phyloP scores from a whole-genome alignment of 2,113 vertebrate species.

The Channa argus region DNA sequence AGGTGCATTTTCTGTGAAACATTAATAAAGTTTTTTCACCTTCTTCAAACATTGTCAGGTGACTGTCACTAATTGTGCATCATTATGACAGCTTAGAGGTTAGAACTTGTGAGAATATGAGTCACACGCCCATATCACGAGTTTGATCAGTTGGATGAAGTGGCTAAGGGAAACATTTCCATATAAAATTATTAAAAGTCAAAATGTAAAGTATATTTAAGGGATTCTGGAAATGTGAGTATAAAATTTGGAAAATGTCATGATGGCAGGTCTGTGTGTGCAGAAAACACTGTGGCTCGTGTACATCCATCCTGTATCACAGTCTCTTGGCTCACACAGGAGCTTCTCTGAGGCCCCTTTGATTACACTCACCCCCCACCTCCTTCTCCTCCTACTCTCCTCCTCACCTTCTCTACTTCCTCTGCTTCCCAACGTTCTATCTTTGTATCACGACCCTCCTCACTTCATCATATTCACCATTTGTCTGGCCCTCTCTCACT shows the following conservation, averaged over 20 bases:
- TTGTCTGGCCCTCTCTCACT: not conserved
- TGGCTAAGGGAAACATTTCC: too few relatives aligned
- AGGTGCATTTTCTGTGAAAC: too few relatives aligned
- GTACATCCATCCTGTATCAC: constrained; percentile 35
- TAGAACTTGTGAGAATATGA: too few relatives aligned
- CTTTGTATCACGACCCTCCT: too few relatives aligned
- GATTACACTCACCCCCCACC: constrained; percentile 57
- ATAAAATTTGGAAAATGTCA: constrained; percentile 12
- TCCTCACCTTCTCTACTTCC: not conserved
- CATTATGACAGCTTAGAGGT: constrained; percentile 7
- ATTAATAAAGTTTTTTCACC: too few relatives aligned
- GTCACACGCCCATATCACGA: too few relatives aligned
- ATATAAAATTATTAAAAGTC: not conserved
- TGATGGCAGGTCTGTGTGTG: constrained; percentile 12
- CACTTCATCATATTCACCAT: not conserved
- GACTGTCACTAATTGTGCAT: constrained; percentile 15
- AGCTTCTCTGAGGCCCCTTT: constrained; percentile 42
- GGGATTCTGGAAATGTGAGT: constrained; percentile 8
- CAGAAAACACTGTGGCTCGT: not conserved
- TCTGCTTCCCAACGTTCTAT: too few relatives aligned
- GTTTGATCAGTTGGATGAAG: too few relatives aligned
- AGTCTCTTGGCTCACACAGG: constrained; percentile 39
- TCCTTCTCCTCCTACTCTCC: not conserved
- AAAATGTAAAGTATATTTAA: constrained; percentile 7
- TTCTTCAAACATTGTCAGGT: too few relatives aligned